A percentile compares a stretch with the other conserved stretches of the same genome.
phyloP scores from a whole-genome alignment of 2,113 vertebrate species.

The Probosciger aterrimus region DNA sequence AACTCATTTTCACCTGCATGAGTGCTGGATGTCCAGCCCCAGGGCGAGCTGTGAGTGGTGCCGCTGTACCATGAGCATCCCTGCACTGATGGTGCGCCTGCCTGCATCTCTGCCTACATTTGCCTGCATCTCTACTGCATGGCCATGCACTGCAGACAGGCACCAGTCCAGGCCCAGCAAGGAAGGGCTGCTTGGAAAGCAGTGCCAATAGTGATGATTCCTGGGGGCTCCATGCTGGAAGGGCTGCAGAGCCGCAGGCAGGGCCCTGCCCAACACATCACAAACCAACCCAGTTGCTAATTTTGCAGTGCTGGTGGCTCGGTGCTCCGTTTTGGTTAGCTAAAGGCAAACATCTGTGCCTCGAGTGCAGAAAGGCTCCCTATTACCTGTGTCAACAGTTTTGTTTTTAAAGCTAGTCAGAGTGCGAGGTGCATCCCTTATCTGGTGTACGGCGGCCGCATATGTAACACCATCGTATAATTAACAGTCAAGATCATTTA shows the following conservation, averaged over 20 bases:
- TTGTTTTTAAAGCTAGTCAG: conserved; percentile 62
- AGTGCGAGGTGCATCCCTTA: conserved; percentile 67
- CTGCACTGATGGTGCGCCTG: not conserved
- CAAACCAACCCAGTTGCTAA: accelerated
- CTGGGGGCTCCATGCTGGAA: accelerated
- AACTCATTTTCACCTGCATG: accelerated
- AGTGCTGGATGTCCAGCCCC: not conserved
- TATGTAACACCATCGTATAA: conserved; percentile 81
- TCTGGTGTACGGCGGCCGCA: conserved; percentile 67
- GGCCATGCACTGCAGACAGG: not conserved
- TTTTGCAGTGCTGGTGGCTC: not conserved
- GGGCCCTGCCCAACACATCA: not conserved
- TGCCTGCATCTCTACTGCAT: not conserved
- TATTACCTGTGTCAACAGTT: conserved; percentile 75
- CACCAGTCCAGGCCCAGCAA: accelerated
- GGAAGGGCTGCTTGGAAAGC: not conserved
- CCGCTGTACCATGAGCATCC: not conserved
- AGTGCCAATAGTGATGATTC: accelerated
- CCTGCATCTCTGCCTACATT: not conserved
- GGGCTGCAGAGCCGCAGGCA: accelerated
- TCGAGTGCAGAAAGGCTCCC: not conserved
- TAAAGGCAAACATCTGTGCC: conserved; percentile 50
- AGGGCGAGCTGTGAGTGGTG: not conserved
- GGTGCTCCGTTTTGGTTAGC: not conserved
- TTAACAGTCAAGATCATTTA: conserved; percentile 98